A percentile compares a stretch with the other conserved stretches of the same genome.
These are phyloP conservation scores for Malurus alboscapulatus DNA, from an alignment of 2,113 vertebrate genomes.

Conservation along the genomic window DNA sequence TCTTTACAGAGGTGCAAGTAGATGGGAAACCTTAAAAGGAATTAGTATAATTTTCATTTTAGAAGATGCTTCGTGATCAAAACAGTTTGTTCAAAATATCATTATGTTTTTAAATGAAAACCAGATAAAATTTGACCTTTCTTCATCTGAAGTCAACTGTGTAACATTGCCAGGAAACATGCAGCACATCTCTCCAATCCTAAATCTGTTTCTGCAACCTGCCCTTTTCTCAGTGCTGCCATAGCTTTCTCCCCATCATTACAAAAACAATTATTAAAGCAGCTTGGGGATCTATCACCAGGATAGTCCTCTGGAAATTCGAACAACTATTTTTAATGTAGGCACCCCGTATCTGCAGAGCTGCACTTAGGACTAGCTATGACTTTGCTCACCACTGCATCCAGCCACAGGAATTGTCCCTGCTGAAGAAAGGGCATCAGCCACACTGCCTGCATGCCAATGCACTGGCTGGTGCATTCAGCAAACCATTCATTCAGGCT, in stretches of 20 bases:
- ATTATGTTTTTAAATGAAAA: not conserved
- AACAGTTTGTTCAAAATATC: not conserved
- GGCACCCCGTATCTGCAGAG: not conserved
- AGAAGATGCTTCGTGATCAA: not conserved
- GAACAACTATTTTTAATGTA: not conserved
- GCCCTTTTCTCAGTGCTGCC: not conserved
- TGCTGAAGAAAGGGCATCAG: not conserved
- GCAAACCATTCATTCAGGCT: not conserved
- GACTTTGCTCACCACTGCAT: not conserved
- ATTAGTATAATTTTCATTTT: not conserved
- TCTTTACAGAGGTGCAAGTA: not conserved
- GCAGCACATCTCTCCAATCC: not conserved
- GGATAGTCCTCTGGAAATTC: not conserved
- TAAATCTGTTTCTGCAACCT: not conserved
- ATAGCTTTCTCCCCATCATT: not conserved
- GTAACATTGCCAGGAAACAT: not conserved
- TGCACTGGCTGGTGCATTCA: not conserved
- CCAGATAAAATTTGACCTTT: not conserved
- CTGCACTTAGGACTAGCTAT: not conserved
- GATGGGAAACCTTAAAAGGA: not conserved
- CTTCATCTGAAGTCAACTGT: not conserved
- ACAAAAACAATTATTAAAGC: not conserved
- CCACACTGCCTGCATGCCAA: not conserved
- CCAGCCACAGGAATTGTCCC: not conserved
- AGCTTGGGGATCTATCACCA: not conserved